phyloP scores from a whole-genome alignment of 2,888 invertebrate genomes.

The Nineta flava region DNA sequence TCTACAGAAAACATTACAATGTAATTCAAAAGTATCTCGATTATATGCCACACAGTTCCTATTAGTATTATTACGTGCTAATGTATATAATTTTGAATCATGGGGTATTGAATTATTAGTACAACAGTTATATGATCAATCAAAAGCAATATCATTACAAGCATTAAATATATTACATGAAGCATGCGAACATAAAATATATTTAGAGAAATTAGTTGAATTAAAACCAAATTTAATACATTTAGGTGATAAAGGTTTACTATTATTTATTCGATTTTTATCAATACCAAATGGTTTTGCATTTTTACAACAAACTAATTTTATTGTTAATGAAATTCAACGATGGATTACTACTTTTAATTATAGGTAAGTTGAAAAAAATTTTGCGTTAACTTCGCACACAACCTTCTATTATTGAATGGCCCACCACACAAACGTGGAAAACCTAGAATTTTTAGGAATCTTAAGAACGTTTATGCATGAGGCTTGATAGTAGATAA shows the following conservation, averaged over 20 bases:
- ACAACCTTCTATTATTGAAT: no score
- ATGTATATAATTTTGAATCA: slow-evolving; percentile 52
- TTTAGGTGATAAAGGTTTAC: slow-evolving; percentile 61
- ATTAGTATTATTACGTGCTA: slow-evolving; percentile 67
- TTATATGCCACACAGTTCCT: slow-evolving; percentile 87
- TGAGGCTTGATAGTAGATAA: no score
- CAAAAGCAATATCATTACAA: slow-evolving; percentile 59
- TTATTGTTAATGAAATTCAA: slow-evolving; percentile 55
- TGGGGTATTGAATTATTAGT: slow-evolving; percentile 82
- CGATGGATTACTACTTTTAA: slow-evolving; percentile 64
- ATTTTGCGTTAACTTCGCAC: not conserved
- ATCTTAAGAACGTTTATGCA: no score
- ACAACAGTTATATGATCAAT: slow-evolving; percentile 70
- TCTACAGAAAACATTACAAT: slow-evolving; percentile 39
- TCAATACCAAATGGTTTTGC: slow-evolving; percentile 55
- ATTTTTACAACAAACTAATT: slow-evolving; percentile 41
- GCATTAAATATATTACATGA: slow-evolving; percentile 78
- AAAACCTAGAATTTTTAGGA: no score
- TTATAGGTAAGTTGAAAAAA: slow-evolving; percentile 35
- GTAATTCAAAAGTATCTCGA: slow-evolving; percentile 41
- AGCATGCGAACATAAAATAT: slow-evolving; percentile 76
- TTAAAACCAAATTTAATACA: slow-evolving; percentile 51
- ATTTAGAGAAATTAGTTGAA: slow-evolving; percentile 58
- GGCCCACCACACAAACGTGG: no score
- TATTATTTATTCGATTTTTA: slow-evolving; percentile 60